Base-by-base conservation (phyloP, 2,888 invertebrate species). In the Lepidocyrtinus sp. region DNA sequence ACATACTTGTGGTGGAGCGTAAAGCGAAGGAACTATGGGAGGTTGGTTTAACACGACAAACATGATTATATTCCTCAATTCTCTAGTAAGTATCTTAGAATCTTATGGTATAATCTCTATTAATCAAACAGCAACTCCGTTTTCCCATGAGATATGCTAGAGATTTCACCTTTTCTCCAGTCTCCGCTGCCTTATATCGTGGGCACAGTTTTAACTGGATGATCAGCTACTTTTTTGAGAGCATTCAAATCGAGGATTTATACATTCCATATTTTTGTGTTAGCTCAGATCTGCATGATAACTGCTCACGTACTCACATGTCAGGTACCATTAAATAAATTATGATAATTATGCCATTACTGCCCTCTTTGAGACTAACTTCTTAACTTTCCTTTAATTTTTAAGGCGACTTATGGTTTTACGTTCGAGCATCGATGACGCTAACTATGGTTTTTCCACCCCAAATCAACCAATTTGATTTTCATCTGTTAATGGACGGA, bases 191-290 rank as follows among this genome's bases (percentile, higher is more conserved):
- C 3, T 9, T 82, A 0, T 75, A 82, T 24, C 50, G 76, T 12
- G 86, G 84, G 0, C 80, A 82, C 21, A 59, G 77, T 1, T 83
- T 85, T 21, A 84, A 83, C 61, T 70, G 70, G 15, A 71, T 80
- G 50, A 65, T 86, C 1, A 55, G 69, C 21, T 80, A 80, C 45
- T 64, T 81, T 15, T 82, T 86, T 26, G 81, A 75, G 17, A 79
- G 69, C 19, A 78, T 81, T 26, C 85, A 84, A 70, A 86, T 86
- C n/a, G 86, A 86, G 62, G 86, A 86, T 68, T 50, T 84, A 61
- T 83, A 84, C 76, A 78, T 82, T 46, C 85, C 86, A 0, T 85
- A 76, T 67, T 85, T 86, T 36, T 82, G 82, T 46, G 79, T 85
- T n/a, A 75, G 83, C 1, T 83, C 85, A 1, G 82, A 85, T 61